phyloP scores from a whole-genome alignment of 2,797 vertebrate genomes.

The Melanogrammus aeglefinus region DNA sequence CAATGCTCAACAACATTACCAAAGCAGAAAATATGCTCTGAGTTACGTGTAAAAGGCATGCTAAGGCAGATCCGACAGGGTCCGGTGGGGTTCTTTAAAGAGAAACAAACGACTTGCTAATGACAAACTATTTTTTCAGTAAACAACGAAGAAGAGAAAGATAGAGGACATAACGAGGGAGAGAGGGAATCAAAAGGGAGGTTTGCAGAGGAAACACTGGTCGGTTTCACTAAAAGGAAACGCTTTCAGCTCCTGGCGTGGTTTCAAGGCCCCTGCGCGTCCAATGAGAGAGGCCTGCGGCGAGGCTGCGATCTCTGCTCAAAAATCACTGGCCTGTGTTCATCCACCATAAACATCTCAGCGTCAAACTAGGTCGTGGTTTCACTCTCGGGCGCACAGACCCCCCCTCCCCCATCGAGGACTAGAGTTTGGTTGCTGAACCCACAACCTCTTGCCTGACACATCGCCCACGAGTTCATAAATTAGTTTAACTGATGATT shows the following conservation, averaged over 20 bases:
- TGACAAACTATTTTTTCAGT: conserved; percentile 1
- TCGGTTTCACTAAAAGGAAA: background rate
- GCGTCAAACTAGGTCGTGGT: conserved; percentile 69
- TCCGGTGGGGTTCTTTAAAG: no score
- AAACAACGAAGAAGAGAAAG: background rate
- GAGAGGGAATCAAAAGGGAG: background rate
- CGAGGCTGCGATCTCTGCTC: conserved; percentile 64
- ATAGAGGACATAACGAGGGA: background rate
- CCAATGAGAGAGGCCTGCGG: conserved; percentile 68
- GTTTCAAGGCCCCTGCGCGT: conserved; percentile 52
- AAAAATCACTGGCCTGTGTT: conserved; percentile 70
- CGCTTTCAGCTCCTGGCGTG: conserved; percentile 42
- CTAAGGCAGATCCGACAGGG: no score
- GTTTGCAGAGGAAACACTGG: background rate
- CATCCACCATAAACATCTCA: conserved; percentile 72
- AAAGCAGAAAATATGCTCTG: background rate
- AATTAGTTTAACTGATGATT: background rate
- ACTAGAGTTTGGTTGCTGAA: conserved; percentile 34
- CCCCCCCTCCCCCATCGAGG: conserved; percentile 32
- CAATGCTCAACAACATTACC: background rate
- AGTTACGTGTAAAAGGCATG: no score
- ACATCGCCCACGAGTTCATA: background rate
- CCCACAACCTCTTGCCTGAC: conserved; percentile 27
- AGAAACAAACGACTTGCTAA: no score
- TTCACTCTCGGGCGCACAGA: conserved; percentile 13